Percentiles rank a stretch among this genome's conserved stretches.
These are phyloP conservation scores for Pavo muticus DNA, from an alignment of 2,113 vertebrate species.

Conservation along the genomic window DNA sequence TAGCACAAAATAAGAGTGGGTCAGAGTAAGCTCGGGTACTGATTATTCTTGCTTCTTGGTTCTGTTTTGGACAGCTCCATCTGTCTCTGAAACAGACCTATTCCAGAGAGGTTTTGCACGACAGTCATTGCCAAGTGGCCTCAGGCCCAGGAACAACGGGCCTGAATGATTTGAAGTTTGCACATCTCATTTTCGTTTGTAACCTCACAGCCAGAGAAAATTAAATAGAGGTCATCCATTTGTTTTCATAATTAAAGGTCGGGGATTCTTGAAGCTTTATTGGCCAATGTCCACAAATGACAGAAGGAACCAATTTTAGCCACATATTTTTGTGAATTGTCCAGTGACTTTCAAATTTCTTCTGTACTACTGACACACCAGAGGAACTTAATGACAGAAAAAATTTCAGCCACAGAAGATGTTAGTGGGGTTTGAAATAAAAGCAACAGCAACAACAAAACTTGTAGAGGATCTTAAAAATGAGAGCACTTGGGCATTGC, in stretches of 20 bases:
- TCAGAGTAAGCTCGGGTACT: neutral
- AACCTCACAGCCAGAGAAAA: neutral
- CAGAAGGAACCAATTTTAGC: neutral
- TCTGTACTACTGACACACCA: neutral
- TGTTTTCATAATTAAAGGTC: neutral
- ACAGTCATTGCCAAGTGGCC: neutral
- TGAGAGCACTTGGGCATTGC: neutral
- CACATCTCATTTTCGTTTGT: neutral
- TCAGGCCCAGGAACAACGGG: neutral
- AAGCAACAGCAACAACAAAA: neutral
- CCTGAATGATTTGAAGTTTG: neutral
- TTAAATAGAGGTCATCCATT: neutral
- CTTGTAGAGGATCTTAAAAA: neutral
- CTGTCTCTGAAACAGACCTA: neutral
- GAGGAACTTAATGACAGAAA: neutral
- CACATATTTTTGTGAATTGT: neutral
- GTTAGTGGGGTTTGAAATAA: accelerated
- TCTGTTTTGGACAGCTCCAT: neutral
- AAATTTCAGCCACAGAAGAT: neutral
- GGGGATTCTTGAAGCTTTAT: neutral
- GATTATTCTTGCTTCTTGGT: neutral
- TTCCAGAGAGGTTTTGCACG: neutral
- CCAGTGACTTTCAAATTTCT: neutral
- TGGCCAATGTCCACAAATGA: neutral
- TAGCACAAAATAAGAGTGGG: neutral